Percentiles rank a stretch among this genome's conserved stretches.
Conservation (phyloP, 2,113 vertebrate species). For the Notarius quadriscutis region DNA sequence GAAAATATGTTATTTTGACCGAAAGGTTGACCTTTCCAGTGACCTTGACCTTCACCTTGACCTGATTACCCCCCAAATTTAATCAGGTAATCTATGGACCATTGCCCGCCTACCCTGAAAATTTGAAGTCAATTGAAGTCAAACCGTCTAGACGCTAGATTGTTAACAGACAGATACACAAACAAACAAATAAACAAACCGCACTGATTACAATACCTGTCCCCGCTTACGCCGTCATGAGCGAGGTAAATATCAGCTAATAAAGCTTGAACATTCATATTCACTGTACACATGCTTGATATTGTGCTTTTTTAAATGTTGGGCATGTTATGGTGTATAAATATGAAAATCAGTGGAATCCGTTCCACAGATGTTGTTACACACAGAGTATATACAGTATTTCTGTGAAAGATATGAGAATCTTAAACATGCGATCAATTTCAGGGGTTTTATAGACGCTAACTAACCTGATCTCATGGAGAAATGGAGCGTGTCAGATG, state of each 20-base stretch:
- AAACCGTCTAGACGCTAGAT: too few species aligned
- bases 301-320: neutral
- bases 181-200: too few species aligned
- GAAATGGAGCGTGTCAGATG: neutral
- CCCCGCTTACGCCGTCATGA: too few species aligned
- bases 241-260: neutral
- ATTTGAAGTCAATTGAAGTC: too few species aligned
- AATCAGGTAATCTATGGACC: too few species aligned
- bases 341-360: neutral
- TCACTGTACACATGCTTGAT: neutral
- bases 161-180: too few species aligned
- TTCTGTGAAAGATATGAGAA: neutral
- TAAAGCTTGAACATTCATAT: neutral
- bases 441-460: neutral
- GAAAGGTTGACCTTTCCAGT: too few species aligned
- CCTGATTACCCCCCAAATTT: too few species aligned
- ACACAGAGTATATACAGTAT: neutral
- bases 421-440: neutral
- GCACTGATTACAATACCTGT: too few species aligned
- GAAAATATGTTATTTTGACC: too few species aligned
- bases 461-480: neutral
- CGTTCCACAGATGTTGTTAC: neutral
- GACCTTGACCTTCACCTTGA: too few species aligned
- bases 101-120: too few species aligned
- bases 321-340: neutral